A percentile compares a stretch with the other conserved stretches of the same genome.
Evolutionary conservation across 2,888 invertebrate genomes (phyloP).

Genomic region (Matsumyia berberina): DNA sequence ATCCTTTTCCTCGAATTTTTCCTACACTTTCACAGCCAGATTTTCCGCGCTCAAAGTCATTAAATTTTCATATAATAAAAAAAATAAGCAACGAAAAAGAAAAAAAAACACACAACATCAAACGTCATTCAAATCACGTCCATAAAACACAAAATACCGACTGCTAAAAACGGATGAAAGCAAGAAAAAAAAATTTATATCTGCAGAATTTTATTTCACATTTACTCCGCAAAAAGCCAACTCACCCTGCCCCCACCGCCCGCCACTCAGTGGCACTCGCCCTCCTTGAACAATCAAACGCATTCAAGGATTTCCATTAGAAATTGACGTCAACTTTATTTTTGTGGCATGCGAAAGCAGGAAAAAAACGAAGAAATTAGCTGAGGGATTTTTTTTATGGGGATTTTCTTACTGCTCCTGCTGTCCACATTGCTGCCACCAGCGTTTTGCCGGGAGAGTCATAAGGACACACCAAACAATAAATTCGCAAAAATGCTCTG

Average conservation of each 20-base stretch:
- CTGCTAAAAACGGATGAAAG: slow-evolving; percentile 31
- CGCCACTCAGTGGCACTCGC: background rate
- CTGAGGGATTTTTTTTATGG: slow-evolving; percentile 67
- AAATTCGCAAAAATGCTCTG: slow-evolving; percentile 63
- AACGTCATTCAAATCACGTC: slow-evolving; percentile 59
- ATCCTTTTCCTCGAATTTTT: background rate
- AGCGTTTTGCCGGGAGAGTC: slow-evolving; percentile 40
- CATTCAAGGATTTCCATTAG: slow-evolving; percentile 73
- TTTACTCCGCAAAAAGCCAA: slow-evolving; percentile 30
- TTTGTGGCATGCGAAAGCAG: slow-evolving; percentile 58
- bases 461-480: slow-evolving; percentile 66
- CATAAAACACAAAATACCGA: slow-evolving; percentile 58
- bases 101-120: no score
- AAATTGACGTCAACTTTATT: slow-evolving; percentile 71
- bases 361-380: slow-evolving; percentile 62
- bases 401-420: slow-evolving; percentile 52
- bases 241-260: background rate
- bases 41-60: slow-evolving; percentile 54
- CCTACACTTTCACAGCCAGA: slow-evolving; percentile 6
- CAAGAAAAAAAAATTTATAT: slow-evolving; percentile 21
- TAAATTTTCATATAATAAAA: slow-evolving; percentile 52
- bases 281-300: slow-evolving; percentile 67
- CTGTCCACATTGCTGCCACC: slow-evolving; percentile 16
- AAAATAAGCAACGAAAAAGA: slow-evolving; percentile 1
- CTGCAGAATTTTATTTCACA: slow-evolving; percentile 52